phyloP scores from a whole-genome alignment of 2,797 vertebrate species.

The Acropternis orthonyx region DNA sequence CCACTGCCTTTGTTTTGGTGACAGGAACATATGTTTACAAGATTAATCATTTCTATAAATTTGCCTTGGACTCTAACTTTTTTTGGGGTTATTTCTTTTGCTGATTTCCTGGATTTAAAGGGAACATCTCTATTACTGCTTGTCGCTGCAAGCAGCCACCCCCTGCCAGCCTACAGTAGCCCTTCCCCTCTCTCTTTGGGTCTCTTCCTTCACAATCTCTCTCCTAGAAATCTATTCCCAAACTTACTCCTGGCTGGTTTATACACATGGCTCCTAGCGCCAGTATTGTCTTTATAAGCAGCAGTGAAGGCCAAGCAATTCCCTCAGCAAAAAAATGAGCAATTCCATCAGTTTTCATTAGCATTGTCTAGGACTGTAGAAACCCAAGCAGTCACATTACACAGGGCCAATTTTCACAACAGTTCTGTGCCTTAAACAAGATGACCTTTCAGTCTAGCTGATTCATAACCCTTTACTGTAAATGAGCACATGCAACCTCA shows the following conservation, averaged over 20 bases:
- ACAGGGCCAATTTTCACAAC: not conserved
- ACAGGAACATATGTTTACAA: not conserved
- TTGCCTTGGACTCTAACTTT: not conserved
- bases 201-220: not conserved
- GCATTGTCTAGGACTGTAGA: not conserved
- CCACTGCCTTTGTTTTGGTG: not conserved
- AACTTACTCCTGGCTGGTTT: not conserved
- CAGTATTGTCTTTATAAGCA: not conserved
- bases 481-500: not conserved
- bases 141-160: not conserved
- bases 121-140: rapidly evolving
- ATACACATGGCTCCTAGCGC: not conserved
- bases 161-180: not conserved
- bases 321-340: not conserved
- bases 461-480: not conserved
- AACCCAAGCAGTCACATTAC: not conserved
- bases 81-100: not conserved
- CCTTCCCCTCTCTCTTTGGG: rapidly evolving
- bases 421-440: not conserved
- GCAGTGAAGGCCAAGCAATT: not conserved
- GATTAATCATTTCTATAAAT: not conserved
- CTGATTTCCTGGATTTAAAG: not conserved
- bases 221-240: not conserved
- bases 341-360: not conserved
- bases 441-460: not conserved